Evolutionary conservation across 2,888 invertebrate genomes (phyloP).

Genomic region (Allygus modestus): DNA sequence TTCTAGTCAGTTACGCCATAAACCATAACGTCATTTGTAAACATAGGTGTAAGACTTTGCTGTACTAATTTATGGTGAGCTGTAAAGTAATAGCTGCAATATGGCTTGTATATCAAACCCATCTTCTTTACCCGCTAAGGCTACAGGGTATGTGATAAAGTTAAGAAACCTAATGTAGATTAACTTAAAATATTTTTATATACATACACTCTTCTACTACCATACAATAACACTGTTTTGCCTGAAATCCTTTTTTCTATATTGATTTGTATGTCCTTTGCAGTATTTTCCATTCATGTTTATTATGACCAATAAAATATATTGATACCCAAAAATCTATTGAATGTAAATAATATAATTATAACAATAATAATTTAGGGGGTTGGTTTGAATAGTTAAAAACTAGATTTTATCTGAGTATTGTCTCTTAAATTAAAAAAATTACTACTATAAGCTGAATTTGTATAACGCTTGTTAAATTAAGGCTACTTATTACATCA

Average conservation of each 20-base stretch:
- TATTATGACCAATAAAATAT: too few relatives aligned
- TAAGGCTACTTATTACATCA: too few relatives aligned
- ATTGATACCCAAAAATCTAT: too few relatives aligned
- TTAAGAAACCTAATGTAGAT: constrained; percentile 1
- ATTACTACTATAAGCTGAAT: too few relatives aligned
- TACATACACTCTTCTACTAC: neutral
- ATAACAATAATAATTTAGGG: too few relatives aligned
- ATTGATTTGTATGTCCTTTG: too few relatives aligned
- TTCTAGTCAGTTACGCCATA: constrained; percentile 9
- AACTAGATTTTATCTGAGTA: too few relatives aligned
- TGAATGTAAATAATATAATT: too few relatives aligned
- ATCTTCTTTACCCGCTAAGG: neutral
- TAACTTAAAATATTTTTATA: constrained; percentile 25
- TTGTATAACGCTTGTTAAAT: too few relatives aligned
- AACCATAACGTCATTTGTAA: neutral
- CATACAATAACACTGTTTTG: neutral
- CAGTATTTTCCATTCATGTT: too few relatives aligned
- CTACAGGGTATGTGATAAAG: constrained; percentile 46
- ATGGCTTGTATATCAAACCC: constrained; percentile 33
- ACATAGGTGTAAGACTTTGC: constrained; percentile 26
- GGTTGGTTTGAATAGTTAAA: too few relatives aligned
- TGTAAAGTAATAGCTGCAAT: constrained; percentile 19
- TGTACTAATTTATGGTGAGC: neutral
- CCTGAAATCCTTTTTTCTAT: neutral
- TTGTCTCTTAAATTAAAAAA: too few relatives aligned